phyloP scores from a whole-genome alignment of 2,888 invertebrate species.

The Rhopalosiphum nymphaeae region DNA sequence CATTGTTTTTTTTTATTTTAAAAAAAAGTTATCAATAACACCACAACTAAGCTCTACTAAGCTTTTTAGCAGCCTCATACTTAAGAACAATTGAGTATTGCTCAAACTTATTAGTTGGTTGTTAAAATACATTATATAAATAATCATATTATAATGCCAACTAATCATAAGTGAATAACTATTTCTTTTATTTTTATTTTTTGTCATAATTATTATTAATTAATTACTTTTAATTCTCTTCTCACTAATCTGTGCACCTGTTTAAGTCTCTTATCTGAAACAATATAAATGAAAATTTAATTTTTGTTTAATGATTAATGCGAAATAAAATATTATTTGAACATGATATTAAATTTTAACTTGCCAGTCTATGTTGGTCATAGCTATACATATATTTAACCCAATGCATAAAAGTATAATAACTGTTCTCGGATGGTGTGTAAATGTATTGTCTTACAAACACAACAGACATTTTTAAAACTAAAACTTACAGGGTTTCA shows the following conservation, averaged over 20 bases:
- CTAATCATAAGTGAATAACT: slow-evolving; percentile 34
- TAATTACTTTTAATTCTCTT: slow-evolving; percentile 57
- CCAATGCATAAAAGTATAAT: background rate
- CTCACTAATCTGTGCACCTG: slow-evolving; percentile 65
- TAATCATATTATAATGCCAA: slow-evolving; percentile 40
- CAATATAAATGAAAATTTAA: slow-evolving; percentile 52
- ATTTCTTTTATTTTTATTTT: slow-evolving; percentile 23
- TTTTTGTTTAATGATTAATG: background rate
- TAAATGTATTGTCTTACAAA: background rate
- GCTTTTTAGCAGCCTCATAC: slow-evolving; percentile 33
- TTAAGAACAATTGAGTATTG: slow-evolving; percentile 42
- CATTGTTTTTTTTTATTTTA: slow-evolving; percentile 1
- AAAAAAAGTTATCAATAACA: slow-evolving; percentile 43
- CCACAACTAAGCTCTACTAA: slow-evolving; percentile 42
- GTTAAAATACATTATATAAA: slow-evolving; percentile 28
- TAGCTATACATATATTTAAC: background rate
- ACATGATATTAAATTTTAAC: background rate
- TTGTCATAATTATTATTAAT: slow-evolving; percentile 18
- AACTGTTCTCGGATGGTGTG: background rate
- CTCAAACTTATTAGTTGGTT: slow-evolving; percentile 51
- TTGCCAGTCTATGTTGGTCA: background rate
- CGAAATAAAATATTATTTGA: slow-evolving; percentile 27
- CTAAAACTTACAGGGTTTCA: background rate
- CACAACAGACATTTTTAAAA: background rate
- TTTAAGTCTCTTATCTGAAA: slow-evolving; percentile 61